A percentile compares a stretch with the other conserved stretches of the same genome.
phyloP scores from a whole-genome alignment of 2,113 vertebrate species.

The Gallinago undulata region DNA sequence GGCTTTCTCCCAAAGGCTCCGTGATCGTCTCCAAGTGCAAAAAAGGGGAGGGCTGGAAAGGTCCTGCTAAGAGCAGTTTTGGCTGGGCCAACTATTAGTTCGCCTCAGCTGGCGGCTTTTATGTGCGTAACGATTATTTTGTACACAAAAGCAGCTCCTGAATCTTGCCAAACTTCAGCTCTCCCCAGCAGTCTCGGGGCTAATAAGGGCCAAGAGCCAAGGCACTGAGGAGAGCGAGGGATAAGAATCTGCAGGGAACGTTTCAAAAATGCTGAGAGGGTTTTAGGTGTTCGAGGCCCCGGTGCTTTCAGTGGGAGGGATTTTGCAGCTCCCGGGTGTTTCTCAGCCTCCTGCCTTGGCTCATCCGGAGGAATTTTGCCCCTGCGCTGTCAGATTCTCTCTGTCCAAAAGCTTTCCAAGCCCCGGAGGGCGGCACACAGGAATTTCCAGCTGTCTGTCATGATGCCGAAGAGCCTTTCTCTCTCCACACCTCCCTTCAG shows the following conservation, averaged over 20 bases:
- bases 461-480: neutral
- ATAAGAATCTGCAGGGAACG: neutral
- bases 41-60: neutral
- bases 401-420: neutral
- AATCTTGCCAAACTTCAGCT: neutral
- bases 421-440: neutral
- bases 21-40: neutral
- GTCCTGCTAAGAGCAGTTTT: neutral
- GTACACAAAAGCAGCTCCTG: neutral
- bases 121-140: neutral
- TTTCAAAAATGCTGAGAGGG: neutral
- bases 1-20: neutral
- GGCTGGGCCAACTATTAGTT: neutral
- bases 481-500: neutral
- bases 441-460: neutral
- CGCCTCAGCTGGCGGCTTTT: neutral
- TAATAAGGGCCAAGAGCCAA: neutral
- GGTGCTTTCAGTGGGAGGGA: neutral
- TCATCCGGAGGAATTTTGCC: neutral
- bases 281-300: neutral
- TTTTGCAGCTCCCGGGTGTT: neutral
- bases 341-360: neutral
- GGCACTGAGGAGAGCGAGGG: neutral
- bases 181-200: neutral
- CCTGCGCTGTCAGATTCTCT: neutral